A percentile compares a stretch with the other conserved stretches of the same genome.
These are phyloP conservation scores for Atopsyche davidsoni DNA, from an alignment of 1,140 invertebrate species.

Conservation along the genomic window DNA sequence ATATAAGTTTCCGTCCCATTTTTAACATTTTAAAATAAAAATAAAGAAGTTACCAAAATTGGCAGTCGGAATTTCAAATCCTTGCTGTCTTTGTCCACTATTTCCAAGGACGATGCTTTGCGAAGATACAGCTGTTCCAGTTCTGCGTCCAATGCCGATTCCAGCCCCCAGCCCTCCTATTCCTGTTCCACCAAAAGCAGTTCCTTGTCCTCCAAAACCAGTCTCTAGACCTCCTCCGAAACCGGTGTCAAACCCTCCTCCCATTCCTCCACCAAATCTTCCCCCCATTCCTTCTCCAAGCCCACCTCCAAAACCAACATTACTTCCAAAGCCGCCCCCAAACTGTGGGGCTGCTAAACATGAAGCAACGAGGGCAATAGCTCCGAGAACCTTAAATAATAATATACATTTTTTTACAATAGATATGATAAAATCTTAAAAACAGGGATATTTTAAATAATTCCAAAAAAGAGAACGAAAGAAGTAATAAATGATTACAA, in stretches of 20 bases:
- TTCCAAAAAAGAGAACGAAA: too few species aligned
- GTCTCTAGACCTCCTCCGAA: not conserved
- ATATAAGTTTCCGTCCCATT: too few species aligned
- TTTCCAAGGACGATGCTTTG: slow-evolving; percentile 17
- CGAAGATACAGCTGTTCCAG: slow-evolving; percentile 11
- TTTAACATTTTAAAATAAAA: too few species aligned
- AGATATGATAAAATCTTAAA: too few species aligned
- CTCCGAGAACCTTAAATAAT: slow-evolving; percentile 8
- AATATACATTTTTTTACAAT: too few species aligned
- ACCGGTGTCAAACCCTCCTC: slow-evolving; percentile 5
- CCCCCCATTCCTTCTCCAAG: slow-evolving; percentile 5
- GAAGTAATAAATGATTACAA: too few species aligned
- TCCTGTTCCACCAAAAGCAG: not conserved
- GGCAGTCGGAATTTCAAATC: not conserved
- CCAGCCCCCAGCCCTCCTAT: not conserved
- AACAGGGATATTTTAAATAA: too few species aligned
- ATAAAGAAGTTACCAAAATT: slow-evolving; percentile 16
- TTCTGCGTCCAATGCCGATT: not conserved
- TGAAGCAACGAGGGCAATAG: not conserved
- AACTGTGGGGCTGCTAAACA: slow-evolving; percentile 17
- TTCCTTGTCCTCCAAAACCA: not conserved
- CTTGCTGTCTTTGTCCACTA: not conserved
- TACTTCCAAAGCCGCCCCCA: slow-evolving; percentile 7
- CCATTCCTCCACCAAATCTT: slow-evolving; percentile 2
- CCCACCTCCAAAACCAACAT: slow-evolving; percentile 9